Evolutionary conservation across 1,140 invertebrate genomes (phyloP).

Genomic region (Micrasema longulum): DNA sequence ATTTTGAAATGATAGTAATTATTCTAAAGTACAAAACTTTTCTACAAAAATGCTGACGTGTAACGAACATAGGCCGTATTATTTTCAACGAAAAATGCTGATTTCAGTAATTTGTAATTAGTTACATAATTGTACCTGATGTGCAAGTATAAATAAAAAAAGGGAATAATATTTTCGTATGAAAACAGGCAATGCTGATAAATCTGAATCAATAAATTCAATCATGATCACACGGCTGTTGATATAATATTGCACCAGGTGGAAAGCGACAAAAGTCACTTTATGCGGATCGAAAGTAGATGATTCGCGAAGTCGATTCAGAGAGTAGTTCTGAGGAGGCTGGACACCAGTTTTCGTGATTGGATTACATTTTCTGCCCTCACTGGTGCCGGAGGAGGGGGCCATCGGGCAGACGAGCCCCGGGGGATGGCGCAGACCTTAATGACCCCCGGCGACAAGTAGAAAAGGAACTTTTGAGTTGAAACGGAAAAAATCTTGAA

Average conservation of each 20-base stretch:
- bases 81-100: no score
- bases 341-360: conserved; percentile 53
- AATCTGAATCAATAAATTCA: no score
- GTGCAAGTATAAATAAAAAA: no score
- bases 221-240: not conserved
- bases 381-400: conserved; percentile 35
- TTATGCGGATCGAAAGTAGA: conserved; percentile 26
- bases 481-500: no score
- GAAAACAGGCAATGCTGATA: no score
- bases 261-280: conserved; percentile 2
- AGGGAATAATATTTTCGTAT: no score
- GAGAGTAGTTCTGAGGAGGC: conserved; percentile 16
- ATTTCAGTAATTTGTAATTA: no score
- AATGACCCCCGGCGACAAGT: conserved; percentile 55
- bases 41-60: no score
- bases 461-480: conserved; percentile 49
- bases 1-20: no score
- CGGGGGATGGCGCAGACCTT: conserved; percentile 49
- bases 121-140: no score
- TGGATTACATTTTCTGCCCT: conserved; percentile 47
- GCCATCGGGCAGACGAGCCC: conserved; percentile 54
- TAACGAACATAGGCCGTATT: no score
- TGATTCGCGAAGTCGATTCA: not conserved
- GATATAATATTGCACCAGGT: conserved; percentile 13
- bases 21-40: no score